Percentiles rank a stretch among this genome's conserved stretches.
These are phyloP conservation scores for Zygaena filipendulae DNA, from an alignment of 2,888 invertebrate species.

Conservation along the genomic window DNA sequence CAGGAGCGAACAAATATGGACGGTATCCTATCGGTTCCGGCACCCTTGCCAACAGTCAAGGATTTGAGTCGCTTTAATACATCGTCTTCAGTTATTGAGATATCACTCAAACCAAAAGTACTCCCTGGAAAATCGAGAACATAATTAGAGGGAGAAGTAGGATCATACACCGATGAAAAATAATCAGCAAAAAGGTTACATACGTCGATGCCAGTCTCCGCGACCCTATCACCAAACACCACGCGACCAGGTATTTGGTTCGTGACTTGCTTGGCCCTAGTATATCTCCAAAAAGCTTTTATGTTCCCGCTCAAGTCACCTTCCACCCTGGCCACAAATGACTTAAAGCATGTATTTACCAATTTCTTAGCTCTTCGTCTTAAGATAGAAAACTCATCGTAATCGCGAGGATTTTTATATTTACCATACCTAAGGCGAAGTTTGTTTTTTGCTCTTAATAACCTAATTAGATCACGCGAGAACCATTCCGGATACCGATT, in stretches of 20 bases:
- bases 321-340: not conserved
- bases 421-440: not conserved
- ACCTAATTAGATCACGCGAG: not conserved
- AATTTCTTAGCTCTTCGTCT: too few species aligned
- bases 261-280: too few species aligned
- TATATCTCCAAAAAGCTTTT: too few species aligned
- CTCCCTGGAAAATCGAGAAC: not conserved
- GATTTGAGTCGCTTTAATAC: not conserved
- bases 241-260: too few species aligned
- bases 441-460: too few species aligned
- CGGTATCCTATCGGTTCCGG: too few species aligned
- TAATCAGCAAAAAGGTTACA: slow-evolving; percentile 1
- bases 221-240: not conserved
- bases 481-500: too few species aligned
- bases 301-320: not conserved
- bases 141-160: not conserved
- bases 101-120: not conserved
- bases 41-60: not conserved
- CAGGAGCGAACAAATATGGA: too few species aligned
- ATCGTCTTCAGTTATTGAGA: not conserved
- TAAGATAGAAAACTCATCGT: too few species aligned
- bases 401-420: slow-evolving; percentile 2
- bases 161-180: slow-evolving; percentile 1
- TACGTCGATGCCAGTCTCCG: not conserved
- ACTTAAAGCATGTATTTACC: too few species aligned